Evolutionary conservation across 2,113 vertebrate species (phyloP).

Genomic region (Camelus bactrianus): DNA sequence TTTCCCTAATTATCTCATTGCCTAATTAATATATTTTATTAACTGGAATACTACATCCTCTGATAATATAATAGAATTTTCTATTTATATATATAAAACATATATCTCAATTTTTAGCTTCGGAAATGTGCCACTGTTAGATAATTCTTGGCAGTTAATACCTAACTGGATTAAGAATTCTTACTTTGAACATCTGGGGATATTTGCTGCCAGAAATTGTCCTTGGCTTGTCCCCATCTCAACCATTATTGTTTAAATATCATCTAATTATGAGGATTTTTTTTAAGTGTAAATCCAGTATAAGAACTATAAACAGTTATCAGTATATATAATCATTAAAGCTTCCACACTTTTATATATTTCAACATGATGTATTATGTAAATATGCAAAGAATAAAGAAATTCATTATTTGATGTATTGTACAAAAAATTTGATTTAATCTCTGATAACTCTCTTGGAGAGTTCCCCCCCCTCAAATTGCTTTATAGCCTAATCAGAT

Average conservation of each 20-base stretch:
- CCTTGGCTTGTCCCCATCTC: not conserved
- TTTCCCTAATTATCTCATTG: not conserved
- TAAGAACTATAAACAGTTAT: not conserved
- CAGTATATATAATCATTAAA: not conserved
- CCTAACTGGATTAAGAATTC: not conserved
- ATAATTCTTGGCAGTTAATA: not conserved
- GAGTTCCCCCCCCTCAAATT: not conserved
- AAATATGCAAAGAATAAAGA: not conserved
- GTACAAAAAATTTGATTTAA: not conserved
- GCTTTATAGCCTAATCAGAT: slow-evolving; percentile 1
- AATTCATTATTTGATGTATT: not conserved
- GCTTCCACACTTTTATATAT: not conserved
- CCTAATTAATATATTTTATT: not conserved
- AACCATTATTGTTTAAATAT: not conserved
- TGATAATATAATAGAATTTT: not conserved
- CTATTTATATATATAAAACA: not conserved
- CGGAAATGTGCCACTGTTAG: not conserved
- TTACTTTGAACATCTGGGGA: slow-evolving; percentile 6
- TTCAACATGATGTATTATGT: not conserved
- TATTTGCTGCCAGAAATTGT: not conserved
- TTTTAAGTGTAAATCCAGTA: not conserved
- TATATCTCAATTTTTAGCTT: not conserved
- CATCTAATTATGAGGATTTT: not conserved
- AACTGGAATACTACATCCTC: not conserved
- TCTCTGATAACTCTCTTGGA: not conserved